phyloP scores from a whole-genome alignment of 2,797 vertebrate species.

The Atherinosoma microstoma region DNA sequence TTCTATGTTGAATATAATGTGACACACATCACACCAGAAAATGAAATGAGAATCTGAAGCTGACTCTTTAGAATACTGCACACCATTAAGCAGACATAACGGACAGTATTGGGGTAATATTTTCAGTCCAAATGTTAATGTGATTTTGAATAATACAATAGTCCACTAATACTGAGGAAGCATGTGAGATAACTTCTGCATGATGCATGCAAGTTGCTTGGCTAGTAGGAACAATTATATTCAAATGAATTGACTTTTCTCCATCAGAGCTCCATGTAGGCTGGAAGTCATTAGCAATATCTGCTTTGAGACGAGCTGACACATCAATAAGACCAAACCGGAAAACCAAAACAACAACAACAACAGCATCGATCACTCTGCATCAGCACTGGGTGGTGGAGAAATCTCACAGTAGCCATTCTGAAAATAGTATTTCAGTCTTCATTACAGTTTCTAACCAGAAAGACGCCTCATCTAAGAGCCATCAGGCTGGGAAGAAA shows the following conservation, averaged over 20 bases:
- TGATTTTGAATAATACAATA: slow-evolving; percentile 16
- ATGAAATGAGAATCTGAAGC: slow-evolving; percentile 15
- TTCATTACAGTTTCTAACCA: slow-evolving; percentile 83
- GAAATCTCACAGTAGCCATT: slow-evolving; percentile 79
- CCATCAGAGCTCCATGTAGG: slow-evolving; percentile 56
- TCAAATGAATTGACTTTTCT: slow-evolving; percentile 61
- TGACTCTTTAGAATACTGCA: background rate
- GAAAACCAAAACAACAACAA: slow-evolving; percentile 76
- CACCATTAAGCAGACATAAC: background rate
- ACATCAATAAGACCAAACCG: slow-evolving; percentile 79
- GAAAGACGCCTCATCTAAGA: slow-evolving; percentile 80
- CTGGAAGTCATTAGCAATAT: slow-evolving; percentile 79
- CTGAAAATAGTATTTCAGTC: slow-evolving; percentile 85
- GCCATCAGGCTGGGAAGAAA: slow-evolving; percentile 79
- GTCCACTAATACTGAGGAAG: slow-evolving; percentile 17
- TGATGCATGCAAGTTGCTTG: slow-evolving; percentile 37
- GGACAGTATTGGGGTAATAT: background rate
- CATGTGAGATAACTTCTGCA: slow-evolving; percentile 32
- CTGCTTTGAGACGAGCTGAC: slow-evolving; percentile 74
- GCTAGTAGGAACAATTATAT: slow-evolving; percentile 55
- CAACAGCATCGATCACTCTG: slow-evolving; percentile 77
- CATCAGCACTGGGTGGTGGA: slow-evolving; percentile 68
- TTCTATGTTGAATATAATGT: slow-evolving; percentile 13
- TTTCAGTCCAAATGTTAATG: slow-evolving; percentile 9
- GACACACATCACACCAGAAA: slow-evolving; percentile 5